phyloP scores from a whole-genome alignment of 1,140 invertebrate species.

The Aphidius gifuensis region DNA sequence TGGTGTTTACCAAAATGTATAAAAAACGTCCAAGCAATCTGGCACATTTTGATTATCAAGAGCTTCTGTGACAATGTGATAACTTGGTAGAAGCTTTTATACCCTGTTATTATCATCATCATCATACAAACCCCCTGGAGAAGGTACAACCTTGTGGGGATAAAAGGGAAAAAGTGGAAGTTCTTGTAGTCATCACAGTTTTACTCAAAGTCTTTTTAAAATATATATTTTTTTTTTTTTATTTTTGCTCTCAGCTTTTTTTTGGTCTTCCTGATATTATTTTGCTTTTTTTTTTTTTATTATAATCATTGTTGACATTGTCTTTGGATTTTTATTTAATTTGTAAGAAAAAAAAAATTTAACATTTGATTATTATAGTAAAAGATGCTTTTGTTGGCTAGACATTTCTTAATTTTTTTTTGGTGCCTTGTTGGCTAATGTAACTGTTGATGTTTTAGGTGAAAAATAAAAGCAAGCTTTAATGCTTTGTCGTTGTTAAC shows the following conservation, averaged over 20 bases:
- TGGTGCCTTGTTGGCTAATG: conserved; percentile 24
- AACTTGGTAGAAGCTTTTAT: conserved; percentile 41
- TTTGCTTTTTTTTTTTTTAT: no score
- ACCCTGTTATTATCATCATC: conserved; percentile 38
- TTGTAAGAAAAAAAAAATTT: no score
- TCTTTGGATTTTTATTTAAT: no score
- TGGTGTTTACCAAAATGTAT: conserved; percentile 1
- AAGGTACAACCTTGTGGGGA: neutral
- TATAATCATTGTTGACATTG: no score
- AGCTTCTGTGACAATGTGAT: conserved; percentile 25
- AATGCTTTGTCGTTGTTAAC: conserved; percentile 36
- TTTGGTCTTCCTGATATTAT: neutral
- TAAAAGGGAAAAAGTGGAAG: conserved; percentile 18
- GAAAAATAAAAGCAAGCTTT: conserved; percentile 23
- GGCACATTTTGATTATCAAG: conserved; percentile 13
- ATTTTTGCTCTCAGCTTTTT: conserved; percentile 8
- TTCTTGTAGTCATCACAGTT: conserved; percentile 13
- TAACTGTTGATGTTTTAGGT: neutral
- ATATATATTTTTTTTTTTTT: neutral
- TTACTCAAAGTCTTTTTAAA: conserved; percentile 1
- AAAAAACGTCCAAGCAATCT: neutral
- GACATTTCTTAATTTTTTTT: neutral
- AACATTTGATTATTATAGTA: no score
- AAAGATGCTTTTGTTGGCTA: no score
- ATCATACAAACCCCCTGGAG: conserved; percentile 28